phyloP scores from a whole-genome alignment of 2,888 invertebrate species.

The Argyresthia goedartella region DNA sequence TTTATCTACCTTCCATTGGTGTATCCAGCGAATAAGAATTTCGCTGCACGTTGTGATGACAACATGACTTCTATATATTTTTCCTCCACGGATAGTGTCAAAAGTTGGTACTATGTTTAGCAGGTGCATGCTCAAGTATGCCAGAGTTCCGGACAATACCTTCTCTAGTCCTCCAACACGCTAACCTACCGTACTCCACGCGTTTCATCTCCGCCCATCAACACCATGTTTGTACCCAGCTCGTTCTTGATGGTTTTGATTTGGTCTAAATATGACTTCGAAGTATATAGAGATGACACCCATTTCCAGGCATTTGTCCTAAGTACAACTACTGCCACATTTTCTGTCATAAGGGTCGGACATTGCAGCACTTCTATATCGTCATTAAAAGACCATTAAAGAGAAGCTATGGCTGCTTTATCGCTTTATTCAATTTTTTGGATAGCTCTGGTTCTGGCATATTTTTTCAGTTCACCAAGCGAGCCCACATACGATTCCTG shows the following conservation, averaged over 20 bases:
- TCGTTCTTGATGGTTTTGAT: neutral
- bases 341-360: conserved; percentile 1
- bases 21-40: neutral
- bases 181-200: conserved; percentile 8
- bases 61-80: neutral
- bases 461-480: no score
- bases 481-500: conserved; percentile 6
- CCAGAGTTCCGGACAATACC: neutral
- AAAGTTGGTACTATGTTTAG: conserved; percentile 3
- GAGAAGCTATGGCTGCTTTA: conserved; percentile 6
- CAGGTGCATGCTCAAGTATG: neutral
- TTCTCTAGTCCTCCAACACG: conserved; percentile 1
- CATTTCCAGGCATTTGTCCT: conserved; percentile 2
- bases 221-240: neutral
- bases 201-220: conserved; percentile 7
- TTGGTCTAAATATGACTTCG: conserved; percentile 7
- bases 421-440: neutral
- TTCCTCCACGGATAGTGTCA: neutral
- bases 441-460: neutral
- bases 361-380: neutral
- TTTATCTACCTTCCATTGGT: neutral
- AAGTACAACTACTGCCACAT: neutral
- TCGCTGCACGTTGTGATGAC: neutral
- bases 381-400: conserved; percentile 1
- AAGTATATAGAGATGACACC: conserved; percentile 3